These are phyloP conservation scores for Oryzias curvinotus DNA, from an alignment of 2,113 vertebrate genomes.

Conservation along the genomic window DNA sequence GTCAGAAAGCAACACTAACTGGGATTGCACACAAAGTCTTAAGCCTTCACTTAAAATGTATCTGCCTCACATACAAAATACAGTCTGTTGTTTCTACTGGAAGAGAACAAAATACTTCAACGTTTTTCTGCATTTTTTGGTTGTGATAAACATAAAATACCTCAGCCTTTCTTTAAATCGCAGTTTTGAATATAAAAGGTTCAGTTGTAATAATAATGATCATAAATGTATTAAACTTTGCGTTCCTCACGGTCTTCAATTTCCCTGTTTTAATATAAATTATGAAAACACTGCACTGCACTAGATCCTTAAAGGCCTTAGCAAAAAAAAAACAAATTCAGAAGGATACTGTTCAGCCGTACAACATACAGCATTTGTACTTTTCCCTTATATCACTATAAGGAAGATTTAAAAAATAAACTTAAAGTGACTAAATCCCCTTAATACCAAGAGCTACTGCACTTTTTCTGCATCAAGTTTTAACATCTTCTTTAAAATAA, in stretches of 20 bases:
- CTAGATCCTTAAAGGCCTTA: constrained; percentile 5
- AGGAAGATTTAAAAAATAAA: constrained; percentile 17
- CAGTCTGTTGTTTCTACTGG: constrained; percentile 13
- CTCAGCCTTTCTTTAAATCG: constrained; percentile 19
- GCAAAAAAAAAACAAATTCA: constrained; percentile 3
- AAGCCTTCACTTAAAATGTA: constrained; percentile 21
- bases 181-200: constrained; percentile 50
- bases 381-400: constrained; percentile 41
- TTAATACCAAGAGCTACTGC: constrained; percentile 30
- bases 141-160: constrained; percentile 38
- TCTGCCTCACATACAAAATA: constrained; percentile 10
- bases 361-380: constrained; percentile 16
- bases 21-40: constrained; percentile 31
- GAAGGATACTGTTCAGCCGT: constrained; percentile 1
- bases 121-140: constrained; percentile 30
- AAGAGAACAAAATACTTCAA: constrained; percentile 38
- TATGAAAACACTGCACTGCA: constrained; percentile 25
- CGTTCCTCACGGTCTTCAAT: constrained; percentile 18
- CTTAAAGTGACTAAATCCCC: constrained; percentile 45
- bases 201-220: constrained; percentile 10
- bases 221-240: constrained; percentile 10
- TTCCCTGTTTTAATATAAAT: constrained; percentile 7
- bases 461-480: constrained; percentile 30
- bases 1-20: constrained; percentile 23
- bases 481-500: constrained; percentile 35